Evolutionary conservation across 2,888 invertebrate genomes (phyloP).

Genomic region (Geophilus truncorum): DNA sequence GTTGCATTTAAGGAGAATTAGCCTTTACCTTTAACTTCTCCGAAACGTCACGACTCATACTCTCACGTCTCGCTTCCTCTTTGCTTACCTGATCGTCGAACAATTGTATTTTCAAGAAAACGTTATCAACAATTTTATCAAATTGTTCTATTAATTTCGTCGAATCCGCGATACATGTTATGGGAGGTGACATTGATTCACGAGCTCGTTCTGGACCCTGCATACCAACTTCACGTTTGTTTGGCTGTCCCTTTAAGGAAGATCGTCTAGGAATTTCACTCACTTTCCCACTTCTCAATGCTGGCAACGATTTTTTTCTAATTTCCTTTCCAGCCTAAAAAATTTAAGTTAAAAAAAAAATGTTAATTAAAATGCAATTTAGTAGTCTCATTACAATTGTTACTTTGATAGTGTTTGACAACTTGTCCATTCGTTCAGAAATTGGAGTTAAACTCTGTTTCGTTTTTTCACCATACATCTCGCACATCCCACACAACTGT

Average conservation of each 20-base stretch:
- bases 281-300: background rate
- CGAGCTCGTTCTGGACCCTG: background rate
- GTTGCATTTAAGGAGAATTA: no score
- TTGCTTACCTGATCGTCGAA: slow-evolving; percentile 28
- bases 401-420: slow-evolving; percentile 2
- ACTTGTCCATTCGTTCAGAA: background rate
- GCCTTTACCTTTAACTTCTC: slow-evolving; percentile 31
- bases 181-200: background rate
- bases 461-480: background rate
- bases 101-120: slow-evolving; percentile 13
- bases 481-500: background rate
- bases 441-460: background rate
- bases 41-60: background rate
- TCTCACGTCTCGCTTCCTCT: slow-evolving; percentile 15
- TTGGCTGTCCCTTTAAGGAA: background rate
- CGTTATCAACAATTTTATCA: background rate
- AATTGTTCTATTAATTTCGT: background rate
- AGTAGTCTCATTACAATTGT: no score
- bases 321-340: background rate
- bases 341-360: background rate
- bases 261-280: background rate
- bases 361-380: no score
- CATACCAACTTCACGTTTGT: background rate
- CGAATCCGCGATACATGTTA: background rate
- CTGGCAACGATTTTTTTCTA: background rate